Evolutionary conservation across 2,888 invertebrate species (phyloP).

Genomic region (Conomelus anceps): DNA sequence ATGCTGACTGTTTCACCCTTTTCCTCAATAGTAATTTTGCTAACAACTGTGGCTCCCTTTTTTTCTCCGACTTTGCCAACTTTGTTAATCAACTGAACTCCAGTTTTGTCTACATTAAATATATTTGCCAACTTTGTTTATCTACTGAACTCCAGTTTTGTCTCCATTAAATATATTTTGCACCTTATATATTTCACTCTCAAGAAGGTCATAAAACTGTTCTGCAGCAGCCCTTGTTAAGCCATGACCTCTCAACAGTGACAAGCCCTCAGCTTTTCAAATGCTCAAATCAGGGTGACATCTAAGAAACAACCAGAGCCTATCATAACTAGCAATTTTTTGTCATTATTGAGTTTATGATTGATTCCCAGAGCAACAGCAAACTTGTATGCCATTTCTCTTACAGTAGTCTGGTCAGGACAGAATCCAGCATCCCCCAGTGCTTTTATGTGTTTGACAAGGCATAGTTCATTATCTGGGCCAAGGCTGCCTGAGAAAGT

Average conservation of each 20-base stretch:
- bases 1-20: slow-evolving; percentile 5
- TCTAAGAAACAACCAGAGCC: background rate
- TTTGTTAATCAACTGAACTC: slow-evolving; percentile 14
- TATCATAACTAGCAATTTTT: background rate
- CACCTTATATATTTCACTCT: background rate
- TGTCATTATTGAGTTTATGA: background rate
- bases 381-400: background rate
- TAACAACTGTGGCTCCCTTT: background rate
- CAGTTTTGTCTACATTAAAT: slow-evolving; percentile 7
- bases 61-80: background rate
- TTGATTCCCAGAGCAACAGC: background rate
- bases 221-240: background rate
- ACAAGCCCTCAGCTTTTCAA: background rate
- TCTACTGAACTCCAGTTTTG: slow-evolving; percentile 5
- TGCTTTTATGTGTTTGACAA: background rate
- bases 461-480: background rate
- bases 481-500: background rate
- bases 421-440: too few species aligned
- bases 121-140: background rate
- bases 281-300: background rate
- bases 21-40: slow-evolving; percentile 2
- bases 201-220: background rate
- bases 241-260: background rate
- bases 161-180: slow-evolving; percentile 1
- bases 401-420: background rate